Base-by-base conservation (phyloP, 2,113 vertebrate genomes). In the Pomatorhinus ruficollis region DNA sequence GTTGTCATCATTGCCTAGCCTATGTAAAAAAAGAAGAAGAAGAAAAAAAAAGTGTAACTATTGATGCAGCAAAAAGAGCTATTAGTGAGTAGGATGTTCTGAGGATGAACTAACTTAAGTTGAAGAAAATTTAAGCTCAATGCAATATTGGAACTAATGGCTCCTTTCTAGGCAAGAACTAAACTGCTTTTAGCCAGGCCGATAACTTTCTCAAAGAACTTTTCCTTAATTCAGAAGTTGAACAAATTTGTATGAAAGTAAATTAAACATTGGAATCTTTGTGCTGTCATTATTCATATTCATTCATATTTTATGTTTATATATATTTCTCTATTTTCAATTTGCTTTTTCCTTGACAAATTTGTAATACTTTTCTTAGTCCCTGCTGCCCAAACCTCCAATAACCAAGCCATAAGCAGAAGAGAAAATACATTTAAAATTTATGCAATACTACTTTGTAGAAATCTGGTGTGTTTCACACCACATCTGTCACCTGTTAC, bases 1-100 rank as follows among this genome's bases (percentile, higher is more conserved):
- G 40, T 98, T 98, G 57, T 99, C 98, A 2, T 98, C 98, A 0
- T 72, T 98, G 49, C 99, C 99, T 61, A 99, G 93, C 80, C 99
- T 99, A 53, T 3, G 44, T 1, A 50, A 2, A 69, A 22, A 59
- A 25, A 70, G 49, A 42, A 2, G 66, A 10, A 69, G 69, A 10
- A 42, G 50, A 7, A 68, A 70, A 60, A 69, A n/a, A 64, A 70
- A 9, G 59, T 3, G 16, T 20, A 45, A 53, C 15, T 39, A 61
- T 6, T 39, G 22, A 53, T 39, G 71, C 13, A 68, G 33, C 45
- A 53, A 66, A 71, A 83, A 72, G 47, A 77, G 40, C 39, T 66
- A 3, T 10, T 23, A 27, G 12, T 14, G 22, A 70, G 57, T 13
- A 57, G 49, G 22, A 22, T 9, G 28, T n/a, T 45, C 54, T 22